Evolutionary conservation across 2,797 vertebrate species (phyloP).

Genomic region (Gallinago solitaria): DNA sequence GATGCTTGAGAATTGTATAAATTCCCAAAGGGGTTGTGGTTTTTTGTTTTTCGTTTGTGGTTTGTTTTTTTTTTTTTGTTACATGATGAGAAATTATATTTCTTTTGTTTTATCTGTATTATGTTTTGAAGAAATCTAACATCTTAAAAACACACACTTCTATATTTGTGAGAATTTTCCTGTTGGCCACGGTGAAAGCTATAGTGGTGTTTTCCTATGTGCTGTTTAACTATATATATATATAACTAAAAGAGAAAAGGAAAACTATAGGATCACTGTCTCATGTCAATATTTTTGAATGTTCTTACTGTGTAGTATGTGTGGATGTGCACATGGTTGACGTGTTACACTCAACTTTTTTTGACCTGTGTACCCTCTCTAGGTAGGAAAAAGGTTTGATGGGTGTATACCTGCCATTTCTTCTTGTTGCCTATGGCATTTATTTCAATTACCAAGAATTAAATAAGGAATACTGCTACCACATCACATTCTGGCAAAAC

Average conservation of each 20-base stretch:
- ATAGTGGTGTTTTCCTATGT: slow-evolving; percentile 72
- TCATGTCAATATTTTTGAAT: slow-evolving; percentile 52
- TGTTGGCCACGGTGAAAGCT: slow-evolving; percentile 70
- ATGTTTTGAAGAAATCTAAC: slow-evolving; percentile 68
- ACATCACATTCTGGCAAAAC: background rate
- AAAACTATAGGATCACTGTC: slow-evolving; percentile 36
- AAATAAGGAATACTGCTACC: background rate
- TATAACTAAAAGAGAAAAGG: slow-evolving; percentile 41
- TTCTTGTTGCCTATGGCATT: background rate
- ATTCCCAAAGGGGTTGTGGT: slow-evolving; percentile 31
- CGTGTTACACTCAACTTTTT: slow-evolving; percentile 12
- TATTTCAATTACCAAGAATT: background rate
- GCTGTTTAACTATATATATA: slow-evolving; percentile 68
- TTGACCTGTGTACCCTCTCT: background rate
- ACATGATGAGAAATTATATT: background rate
- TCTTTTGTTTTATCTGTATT: slow-evolving; percentile 60
- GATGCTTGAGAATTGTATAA: slow-evolving; percentile 16
- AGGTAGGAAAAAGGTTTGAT: background rate
- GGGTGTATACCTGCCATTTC: background rate
- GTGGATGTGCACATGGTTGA: slow-evolving; percentile 54
- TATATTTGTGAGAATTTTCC: slow-evolving; percentile 64
- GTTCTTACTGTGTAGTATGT: slow-evolving; percentile 53
- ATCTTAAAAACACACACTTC: slow-evolving; percentile 68
- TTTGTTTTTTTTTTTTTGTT: background rate
- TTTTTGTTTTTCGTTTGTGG: no score